Base-by-base conservation (phyloP, 2,113 vertebrate genomes). In the Ageneiosus marmoratus region DNA sequence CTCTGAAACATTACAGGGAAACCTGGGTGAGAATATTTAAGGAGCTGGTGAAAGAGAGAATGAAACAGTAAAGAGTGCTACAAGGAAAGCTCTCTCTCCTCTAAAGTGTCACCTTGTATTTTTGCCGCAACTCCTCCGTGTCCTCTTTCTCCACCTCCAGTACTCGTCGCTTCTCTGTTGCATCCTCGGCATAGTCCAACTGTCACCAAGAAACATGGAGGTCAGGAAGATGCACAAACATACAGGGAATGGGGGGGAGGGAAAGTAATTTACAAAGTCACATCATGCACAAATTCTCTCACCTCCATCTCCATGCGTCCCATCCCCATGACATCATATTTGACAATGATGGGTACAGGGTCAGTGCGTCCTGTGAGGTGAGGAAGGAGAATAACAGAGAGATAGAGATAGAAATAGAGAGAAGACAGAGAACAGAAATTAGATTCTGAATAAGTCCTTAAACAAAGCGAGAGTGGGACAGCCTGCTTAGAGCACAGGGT, bases 281-380 rank as follows among this genome's bases (percentile, higher is more conserved):
- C 37, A 75, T 34, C 10, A 12, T 83, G 85, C 63, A 6, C 86
- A 27, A 51, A 84, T 48, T 56, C 77, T 81, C 84, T 83, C 82
- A 93, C 98, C 96, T 99, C 98, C 98, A 99, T 99, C 89, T 99
- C 98, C 98, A 99, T 99, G 29, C 98, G 93, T 80, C 98, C 98
- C 98, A 99, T 99, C 89, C 98, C 98, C 98, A 99, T 99, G 96
- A 99, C 98, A 94, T 99, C 98, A 83, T 99, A 97, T 92, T 99
- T 99, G 96, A 99, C 95, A 34, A 96, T 95, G 41, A 99, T 99
- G 46, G 98, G 98, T 91, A 99, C 98, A 87, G 98, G 98, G 93
- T 99, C 98, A 0, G 97, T 99, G 90, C 98, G 96, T 89, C 98
- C 98, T 99, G 93, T 20, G 95, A 94, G 58, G 93, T 69, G 55